phyloP scores from a whole-genome alignment of 2,888 invertebrate genomes.

The Laspeyria flexula region DNA sequence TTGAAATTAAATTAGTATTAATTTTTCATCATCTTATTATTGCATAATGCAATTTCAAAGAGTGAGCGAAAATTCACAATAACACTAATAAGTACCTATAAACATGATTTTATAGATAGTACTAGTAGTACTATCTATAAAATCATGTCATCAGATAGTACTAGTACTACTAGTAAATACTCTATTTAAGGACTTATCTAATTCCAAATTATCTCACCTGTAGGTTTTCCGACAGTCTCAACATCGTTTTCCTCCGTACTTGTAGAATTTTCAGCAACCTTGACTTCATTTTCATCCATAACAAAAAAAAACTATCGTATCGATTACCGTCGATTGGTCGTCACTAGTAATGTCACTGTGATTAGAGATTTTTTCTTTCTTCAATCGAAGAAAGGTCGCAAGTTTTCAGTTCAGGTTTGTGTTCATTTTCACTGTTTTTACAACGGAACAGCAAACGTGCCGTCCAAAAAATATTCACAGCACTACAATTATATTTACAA shows the following conservation, averaged over 20 bases:
- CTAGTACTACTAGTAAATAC: too few relatives aligned
- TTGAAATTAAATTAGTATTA: too few relatives aligned
- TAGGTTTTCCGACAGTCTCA: background rate
- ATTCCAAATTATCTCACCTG: background rate
- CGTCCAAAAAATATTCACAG: constrained; percentile 26
- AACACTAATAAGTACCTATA: too few relatives aligned
- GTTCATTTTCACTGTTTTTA: constrained; percentile 28
- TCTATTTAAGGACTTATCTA: too few relatives aligned
- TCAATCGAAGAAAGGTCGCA: constrained; percentile 10
- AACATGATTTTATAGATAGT: too few relatives aligned
- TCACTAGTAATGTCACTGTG: constrained; percentile 37
- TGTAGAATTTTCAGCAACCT: background rate
- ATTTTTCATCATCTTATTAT: too few relatives aligned
- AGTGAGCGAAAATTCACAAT: too few relatives aligned
- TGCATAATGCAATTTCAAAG: too few relatives aligned
- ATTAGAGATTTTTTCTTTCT: constrained; percentile 14
- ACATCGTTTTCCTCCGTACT: too few relatives aligned
- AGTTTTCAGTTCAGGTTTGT: constrained; percentile 26
- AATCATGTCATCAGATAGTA: too few relatives aligned
- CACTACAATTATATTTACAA: constrained; percentile 36
- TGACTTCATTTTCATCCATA: constrained; percentile 20
- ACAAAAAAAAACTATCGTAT: background rate
- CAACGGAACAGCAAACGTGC: constrained; percentile 22
- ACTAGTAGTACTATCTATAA: too few relatives aligned
- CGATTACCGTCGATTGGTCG: constrained; percentile 14